Base-by-base conservation (phyloP, 2,888 invertebrate species). In the Phaedon cochleariae region DNA sequence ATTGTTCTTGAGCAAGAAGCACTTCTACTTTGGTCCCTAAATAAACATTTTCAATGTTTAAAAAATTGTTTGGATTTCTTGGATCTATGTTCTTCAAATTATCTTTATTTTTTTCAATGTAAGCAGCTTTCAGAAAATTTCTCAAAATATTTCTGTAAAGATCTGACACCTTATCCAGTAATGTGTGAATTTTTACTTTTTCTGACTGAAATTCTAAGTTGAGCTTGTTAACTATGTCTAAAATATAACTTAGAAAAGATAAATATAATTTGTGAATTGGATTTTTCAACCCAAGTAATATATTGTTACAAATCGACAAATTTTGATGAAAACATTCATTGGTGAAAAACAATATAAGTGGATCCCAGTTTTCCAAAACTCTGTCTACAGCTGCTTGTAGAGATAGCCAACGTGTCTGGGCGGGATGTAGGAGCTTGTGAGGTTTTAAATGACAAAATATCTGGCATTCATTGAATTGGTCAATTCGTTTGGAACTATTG, bases 341-440 rank as follows among this genome's bases (percentile, higher is more conserved):
- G 2, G 31, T 29, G 46, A 64, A 64, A 51, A 54, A 54, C 21
- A 64, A 18, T 5, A 21, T 59, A 5, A 64, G 26, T 17, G 45
- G 41, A 22, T 52, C 37, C 59, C 59, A 64, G 20, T 59, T 41
- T 49, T 64, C 22, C 31, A 58, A 29, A 2, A 59, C 6, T n/a
- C 60, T 48, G 22, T 34, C 29, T 15, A 64, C 64, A 10, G 49
- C 64, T 5, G 53, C 59, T 45, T 59, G 65, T 15, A 65, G 20
- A 18, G 57, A 61, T 6, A 65, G 45, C 65, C 53, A 65, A 46
- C 61, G 57, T 18, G 65, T 62, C 21, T 58, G 62, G 29, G 0
- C 26, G 10, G 62, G 58, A n/a, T 52, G 45, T 22, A 65, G 29
- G 1, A 63, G 10, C 41, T 66, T 66, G 46, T 65, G 51, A 17